Base-by-base conservation (phyloP, 2,888 invertebrate genomes). In the Phasia obesa region DNA sequence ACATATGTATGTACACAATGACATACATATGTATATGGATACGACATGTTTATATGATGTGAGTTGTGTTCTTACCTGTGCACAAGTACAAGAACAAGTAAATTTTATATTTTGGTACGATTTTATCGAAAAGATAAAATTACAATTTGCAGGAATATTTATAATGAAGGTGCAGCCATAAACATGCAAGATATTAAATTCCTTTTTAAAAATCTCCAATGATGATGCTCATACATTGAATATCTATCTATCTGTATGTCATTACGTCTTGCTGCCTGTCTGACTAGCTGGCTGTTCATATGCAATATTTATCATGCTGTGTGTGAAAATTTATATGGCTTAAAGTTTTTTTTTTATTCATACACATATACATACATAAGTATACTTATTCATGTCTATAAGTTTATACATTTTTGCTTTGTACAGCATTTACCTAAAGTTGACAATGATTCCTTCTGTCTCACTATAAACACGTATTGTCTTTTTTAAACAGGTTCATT, bases 121-220 rank as follows among this genome's bases (percentile, higher is more conserved):
- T 67, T 70, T 49, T 75, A 83, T 83, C 60, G 44, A 65, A 70
- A 49, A 75, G 69, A 79, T 83, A 78, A 78, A 83, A 79, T 83
- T 83, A 79, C 82, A 83, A 78, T 70, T 70, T 70, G 53, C 65
- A 67, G 25, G 75, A 83, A 78, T 75, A 78, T 78, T 78, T 71
- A 70, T 79, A 78, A 83, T 71, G 70, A 83, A 78, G 78, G 82
- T 83, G 78, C 82, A 83, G 82, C 82, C 78, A 83, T 75, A 83
- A 83, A 75, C 59, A 79, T 83, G 82, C 78, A 79, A 79, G 78
- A 75, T 83, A 83, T 83, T 83, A 75, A 79, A 83, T 83, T 78
- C 74, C 75, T 75, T 83, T 67, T 65, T 53, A 60, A 78, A 60
- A 78, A 71, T 75, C 59, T 64, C 44, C 47, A 65, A 60, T 42